Base-by-base conservation (phyloP, 2,888 invertebrate genomes). In the Leptura quadrifasciata region DNA sequence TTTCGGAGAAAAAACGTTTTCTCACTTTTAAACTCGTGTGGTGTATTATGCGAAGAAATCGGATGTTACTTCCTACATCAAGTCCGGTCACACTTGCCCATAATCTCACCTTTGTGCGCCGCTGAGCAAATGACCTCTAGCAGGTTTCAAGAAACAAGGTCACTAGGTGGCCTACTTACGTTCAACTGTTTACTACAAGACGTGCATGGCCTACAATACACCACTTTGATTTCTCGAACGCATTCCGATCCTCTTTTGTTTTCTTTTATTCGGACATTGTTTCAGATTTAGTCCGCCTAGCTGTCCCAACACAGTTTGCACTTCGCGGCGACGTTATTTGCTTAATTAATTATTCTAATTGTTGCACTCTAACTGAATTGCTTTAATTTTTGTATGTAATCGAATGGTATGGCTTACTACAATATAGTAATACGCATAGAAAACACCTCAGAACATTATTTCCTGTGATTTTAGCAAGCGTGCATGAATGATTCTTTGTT, bases 151-250 rank as follows among this genome's bases (percentile, higher is more conserved):
- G 82, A 82, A 89, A 87, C 84, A 87, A 87, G 89, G 90, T 87
- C 88, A 90, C 86, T 88, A 79, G 89, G 88, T 89, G 88, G 89
- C 90, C 89, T 81, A 89, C 84, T 79, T 80, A 60, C 61, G 68
- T 58, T 69, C 78, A 69, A 73, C 76, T 73, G 76, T 76, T 79
- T 75, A 75, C 47, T 47, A 15, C 78, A 72, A 74, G 67, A 73
- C 70, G 76, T 69, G 68, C 64, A 17, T 65, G 75, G 72, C 77
- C 77, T 76, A 75, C 78, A 63, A 67, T 73, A 72, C 27, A 57
- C 20, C 18, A 27, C 27, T 55, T 31, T 60, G 77, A 77, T 75
- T 77, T 77, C 72, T 73, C 69, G 76, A 54, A 24, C 61, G 67
- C 72, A 67, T 52, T 74, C 60, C 68, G 55, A 71, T 70, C 52